Evolutionary conservation across 1,140 invertebrate genomes (phyloP).

Genomic region (Dufourea novaeangliae): DNA sequence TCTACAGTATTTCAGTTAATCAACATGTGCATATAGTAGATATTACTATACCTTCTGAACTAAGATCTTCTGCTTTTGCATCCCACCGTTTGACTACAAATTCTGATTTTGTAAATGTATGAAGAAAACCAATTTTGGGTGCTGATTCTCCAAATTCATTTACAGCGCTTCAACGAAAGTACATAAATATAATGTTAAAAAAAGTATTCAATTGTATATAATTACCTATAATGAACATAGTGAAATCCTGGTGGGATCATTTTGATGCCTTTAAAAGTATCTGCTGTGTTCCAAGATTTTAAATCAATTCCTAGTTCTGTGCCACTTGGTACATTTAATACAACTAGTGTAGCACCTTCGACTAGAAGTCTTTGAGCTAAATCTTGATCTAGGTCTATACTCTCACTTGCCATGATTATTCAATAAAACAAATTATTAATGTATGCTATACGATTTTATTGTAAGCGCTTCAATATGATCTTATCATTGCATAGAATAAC

Average conservation of each 20-base stretch:
- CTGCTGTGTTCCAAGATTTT: constrained; percentile 95
- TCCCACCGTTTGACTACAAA: constrained; percentile 95
- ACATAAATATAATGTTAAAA: constrained; percentile 10
- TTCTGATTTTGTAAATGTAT: constrained; percentile 92
- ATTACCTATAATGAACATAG: constrained; percentile 93
- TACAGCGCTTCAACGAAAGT: constrained; percentile 80
- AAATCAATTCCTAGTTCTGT: constrained; percentile 99
- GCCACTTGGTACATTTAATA: constrained; percentile 91
- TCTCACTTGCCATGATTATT: constrained; percentile 15
- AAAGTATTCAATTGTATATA: not conserved
- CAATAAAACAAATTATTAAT: not conserved
- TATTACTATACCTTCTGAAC: constrained; percentile 71
- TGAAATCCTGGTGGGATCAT: constrained; percentile 99
- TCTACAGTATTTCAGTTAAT: not conserved
- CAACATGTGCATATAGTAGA: constrained; percentile 8
- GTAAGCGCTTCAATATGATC: not conserved
- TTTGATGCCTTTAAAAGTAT: constrained; percentile 97
- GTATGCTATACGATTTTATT: not conserved
- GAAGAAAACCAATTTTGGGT: constrained; percentile 93
- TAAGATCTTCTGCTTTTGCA: constrained; percentile 86
- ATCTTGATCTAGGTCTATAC: constrained; percentile 87
- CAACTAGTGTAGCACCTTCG: constrained; percentile 91
- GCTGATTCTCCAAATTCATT: constrained; percentile 83
- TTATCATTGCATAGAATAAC: not conserved
- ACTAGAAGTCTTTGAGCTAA: constrained; percentile 89